phyloP scores from a whole-genome alignment of 2,113 vertebrate genomes.

The Clarias batrachus region DNA sequence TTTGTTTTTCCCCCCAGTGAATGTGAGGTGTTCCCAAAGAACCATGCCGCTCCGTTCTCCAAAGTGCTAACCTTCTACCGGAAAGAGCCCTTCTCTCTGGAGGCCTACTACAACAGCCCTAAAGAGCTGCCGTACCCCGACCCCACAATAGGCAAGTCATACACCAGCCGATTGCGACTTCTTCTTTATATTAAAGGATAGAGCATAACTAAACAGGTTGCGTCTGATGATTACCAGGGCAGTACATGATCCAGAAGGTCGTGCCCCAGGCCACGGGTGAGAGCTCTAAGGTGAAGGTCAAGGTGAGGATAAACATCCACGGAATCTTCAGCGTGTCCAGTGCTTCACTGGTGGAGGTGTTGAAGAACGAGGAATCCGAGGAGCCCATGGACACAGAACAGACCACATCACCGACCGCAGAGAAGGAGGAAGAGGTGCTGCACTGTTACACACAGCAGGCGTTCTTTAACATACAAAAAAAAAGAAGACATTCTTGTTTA shows the following conservation, averaged over 20 bases:
- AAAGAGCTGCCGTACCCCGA: slow-evolving; percentile 91
- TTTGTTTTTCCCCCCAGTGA: slow-evolving; percentile 79
- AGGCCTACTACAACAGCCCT: slow-evolving; percentile 87
- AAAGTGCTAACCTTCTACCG: slow-evolving; percentile 98
- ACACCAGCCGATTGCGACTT: neutral
- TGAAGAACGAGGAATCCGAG: slow-evolving; percentile 74
- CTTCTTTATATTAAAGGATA: neutral
- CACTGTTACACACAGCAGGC: neutral
- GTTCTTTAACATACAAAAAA: too few relatives aligned
- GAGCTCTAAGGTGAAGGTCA: slow-evolving; percentile 94
- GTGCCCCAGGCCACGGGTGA: slow-evolving; percentile 88
- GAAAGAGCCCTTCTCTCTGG: slow-evolving; percentile 90
- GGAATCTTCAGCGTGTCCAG: slow-evolving; percentile 92
- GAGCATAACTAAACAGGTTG: neutral
- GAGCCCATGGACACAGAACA: slow-evolving; percentile 88
- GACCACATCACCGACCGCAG: slow-evolving; percentile 71
- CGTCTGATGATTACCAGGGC: slow-evolving; percentile 70
- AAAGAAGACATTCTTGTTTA: too few relatives aligned
- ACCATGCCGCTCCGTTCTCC: slow-evolving; percentile 92
- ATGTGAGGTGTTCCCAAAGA: slow-evolving; percentile 92
- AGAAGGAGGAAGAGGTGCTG: slow-evolving; percentile 75
- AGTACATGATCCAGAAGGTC: slow-evolving; percentile 93
- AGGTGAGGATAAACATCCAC: slow-evolving; percentile 90
- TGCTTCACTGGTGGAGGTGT: slow-evolving; percentile 88
- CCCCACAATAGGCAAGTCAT: slow-evolving; percentile 84